These are phyloP conservation scores for Aegotheles bennettii DNA, from an alignment of 2,113 vertebrate species.

Conservation along the genomic window DNA sequence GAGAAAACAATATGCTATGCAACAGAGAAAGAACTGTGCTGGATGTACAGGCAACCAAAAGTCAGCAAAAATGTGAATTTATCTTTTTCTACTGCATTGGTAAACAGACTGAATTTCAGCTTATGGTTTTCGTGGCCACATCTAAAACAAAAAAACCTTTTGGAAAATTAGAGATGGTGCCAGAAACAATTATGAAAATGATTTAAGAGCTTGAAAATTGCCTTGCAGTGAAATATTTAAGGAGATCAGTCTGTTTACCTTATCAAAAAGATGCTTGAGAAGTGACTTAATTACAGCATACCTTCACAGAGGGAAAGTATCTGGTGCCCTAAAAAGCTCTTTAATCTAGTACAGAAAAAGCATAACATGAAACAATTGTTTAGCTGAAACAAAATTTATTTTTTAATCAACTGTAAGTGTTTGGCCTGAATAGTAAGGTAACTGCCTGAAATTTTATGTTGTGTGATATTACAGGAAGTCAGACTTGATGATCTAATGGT, in stretches of 20 bases:
- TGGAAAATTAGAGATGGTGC: slow-evolving; percentile 32
- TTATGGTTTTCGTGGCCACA: neutral
- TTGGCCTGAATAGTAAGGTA: neutral
- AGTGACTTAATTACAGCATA: slow-evolving; percentile 47
- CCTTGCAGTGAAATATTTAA: slow-evolving; percentile 54
- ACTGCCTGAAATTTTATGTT: neutral
- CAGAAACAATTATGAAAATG: slow-evolving; percentile 39
- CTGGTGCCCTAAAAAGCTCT: slow-evolving; percentile 7
- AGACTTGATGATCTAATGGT: neutral
- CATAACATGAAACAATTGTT: neutral
- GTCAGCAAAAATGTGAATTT: neutral
- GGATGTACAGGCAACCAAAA: neutral
- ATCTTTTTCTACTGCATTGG: neutral
- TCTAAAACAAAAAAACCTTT: neutral
- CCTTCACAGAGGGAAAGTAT: slow-evolving; percentile 21
- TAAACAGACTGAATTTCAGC: slow-evolving; percentile 32
- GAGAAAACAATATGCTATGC: neutral
- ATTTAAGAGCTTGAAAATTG: slow-evolving; percentile 50
- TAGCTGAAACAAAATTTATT: neutral
- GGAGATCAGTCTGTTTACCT: slow-evolving; percentile 38
- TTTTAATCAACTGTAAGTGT: neutral
- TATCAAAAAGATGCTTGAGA: slow-evolving; percentile 50
- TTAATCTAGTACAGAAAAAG: slow-evolving; percentile 4
- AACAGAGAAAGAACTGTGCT: neutral
- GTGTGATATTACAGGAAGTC: neutral